These are phyloP conservation scores for Deroplatys truncata DNA, from an alignment of 2,888 invertebrate species.

Conservation along the genomic window DNA sequence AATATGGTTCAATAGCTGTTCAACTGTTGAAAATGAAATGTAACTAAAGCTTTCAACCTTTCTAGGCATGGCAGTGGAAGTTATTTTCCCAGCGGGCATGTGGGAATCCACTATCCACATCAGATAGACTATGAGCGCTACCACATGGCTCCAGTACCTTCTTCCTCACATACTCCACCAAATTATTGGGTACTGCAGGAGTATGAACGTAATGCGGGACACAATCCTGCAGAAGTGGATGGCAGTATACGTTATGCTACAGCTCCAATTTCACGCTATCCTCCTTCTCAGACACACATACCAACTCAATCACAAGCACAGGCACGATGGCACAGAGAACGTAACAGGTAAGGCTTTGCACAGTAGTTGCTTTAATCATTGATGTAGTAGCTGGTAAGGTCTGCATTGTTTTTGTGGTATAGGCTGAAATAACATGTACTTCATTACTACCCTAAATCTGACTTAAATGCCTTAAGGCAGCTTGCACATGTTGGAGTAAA, in stretches of 20 bases:
- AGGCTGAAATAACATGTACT: not conserved
- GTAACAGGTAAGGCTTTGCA: not conserved
- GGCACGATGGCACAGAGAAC: constrained; percentile 1
- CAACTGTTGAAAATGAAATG: too few species aligned
- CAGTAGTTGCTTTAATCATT: not conserved
- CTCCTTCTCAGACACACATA: not conserved
- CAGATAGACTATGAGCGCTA: not conserved
- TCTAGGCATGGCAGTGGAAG: constrained; percentile 7
- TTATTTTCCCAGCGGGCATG: not conserved
- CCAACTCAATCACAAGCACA: not conserved
- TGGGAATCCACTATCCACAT: not conserved
- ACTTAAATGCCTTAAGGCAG: too few species aligned
- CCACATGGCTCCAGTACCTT: not conserved
- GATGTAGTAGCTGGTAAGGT: not conserved
- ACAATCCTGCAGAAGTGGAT: not conserved
- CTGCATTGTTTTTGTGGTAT: not conserved
- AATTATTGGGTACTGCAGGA: not conserved
- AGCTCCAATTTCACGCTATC: not conserved
- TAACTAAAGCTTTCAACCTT: not conserved
- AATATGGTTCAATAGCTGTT: too few species aligned
- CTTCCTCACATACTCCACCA: not conserved
- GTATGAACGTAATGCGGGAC: not conserved
- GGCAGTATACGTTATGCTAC: not conserved
- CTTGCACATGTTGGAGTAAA: too few species aligned
- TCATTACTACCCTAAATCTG: too few species aligned